phyloP scores from a whole-genome alignment of 2,797 vertebrate species.

The Ceryle rudis region DNA sequence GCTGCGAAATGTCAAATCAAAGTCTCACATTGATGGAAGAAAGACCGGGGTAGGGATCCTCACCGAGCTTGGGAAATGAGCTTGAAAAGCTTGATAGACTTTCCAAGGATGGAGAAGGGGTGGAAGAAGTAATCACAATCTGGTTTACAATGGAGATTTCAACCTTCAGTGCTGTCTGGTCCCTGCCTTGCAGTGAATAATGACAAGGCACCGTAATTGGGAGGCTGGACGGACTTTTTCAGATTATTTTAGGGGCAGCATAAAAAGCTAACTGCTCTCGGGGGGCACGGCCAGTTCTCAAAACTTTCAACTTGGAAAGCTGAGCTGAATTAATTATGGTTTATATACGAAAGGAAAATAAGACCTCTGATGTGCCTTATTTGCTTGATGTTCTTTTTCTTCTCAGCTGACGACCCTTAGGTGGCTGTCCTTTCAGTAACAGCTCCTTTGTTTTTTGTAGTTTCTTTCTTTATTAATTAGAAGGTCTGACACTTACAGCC shows the following conservation, averaged over 20 bases:
- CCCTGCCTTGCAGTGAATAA: background rate
- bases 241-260: conserved; percentile 15
- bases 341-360: background rate
- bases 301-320: conserved; percentile 5
- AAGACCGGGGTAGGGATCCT: background rate
- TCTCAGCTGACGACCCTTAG: conserved; percentile 20
- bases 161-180: background rate
- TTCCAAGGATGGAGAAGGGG: background rate
- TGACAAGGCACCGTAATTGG: background rate
- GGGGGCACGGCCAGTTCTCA: conserved; percentile 12
- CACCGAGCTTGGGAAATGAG: background rate
- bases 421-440: conserved; percentile 51
- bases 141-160: background rate
- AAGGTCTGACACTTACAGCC: conserved; percentile 71
- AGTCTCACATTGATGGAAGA: background rate
- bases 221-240: background rate
- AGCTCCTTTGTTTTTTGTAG: conserved; percentile 61
- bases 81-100: background rate
- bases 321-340: conserved; percentile 63
- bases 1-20: background rate
- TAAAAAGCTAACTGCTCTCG: conserved; percentile 38
- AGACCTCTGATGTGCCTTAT: conserved; percentile 40
- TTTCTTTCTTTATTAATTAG: conserved; percentile 77
- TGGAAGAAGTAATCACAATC: background rate
- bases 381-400: conserved; percentile 44